phyloP scores from a whole-genome alignment of 2,113 vertebrate species.

The Chinchilla lanigera region DNA sequence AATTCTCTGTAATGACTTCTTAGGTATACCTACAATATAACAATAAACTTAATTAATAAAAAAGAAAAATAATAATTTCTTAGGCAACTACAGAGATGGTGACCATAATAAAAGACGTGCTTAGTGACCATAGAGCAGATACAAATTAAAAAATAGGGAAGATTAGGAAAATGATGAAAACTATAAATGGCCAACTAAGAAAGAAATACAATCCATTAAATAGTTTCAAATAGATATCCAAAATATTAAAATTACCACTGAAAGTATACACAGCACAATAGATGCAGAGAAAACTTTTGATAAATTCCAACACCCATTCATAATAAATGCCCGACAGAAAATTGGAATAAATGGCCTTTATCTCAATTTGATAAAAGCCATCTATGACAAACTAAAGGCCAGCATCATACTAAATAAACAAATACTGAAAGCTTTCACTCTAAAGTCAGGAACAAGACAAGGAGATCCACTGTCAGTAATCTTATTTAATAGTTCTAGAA shows the following conservation, averaged over 20 bases:
- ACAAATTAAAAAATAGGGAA: not conserved
- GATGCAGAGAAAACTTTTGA: not conserved
- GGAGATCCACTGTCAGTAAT: not conserved
- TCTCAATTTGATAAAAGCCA: not conserved
- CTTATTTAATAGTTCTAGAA: not conserved
- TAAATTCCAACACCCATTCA: not conserved
- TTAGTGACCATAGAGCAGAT: not conserved
- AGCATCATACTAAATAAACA: not conserved
- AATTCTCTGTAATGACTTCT: not conserved
- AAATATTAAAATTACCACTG: not conserved
- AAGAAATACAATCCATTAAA: not conserved
- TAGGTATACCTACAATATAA: not conserved
- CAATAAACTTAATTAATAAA: not conserved
- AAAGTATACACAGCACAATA: not conserved
- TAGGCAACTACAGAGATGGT: not conserved
- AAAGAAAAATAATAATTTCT: not conserved
- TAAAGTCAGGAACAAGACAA: not conserved
- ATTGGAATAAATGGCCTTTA: not conserved
- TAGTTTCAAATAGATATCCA: not conserved
- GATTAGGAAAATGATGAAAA: not conserved
- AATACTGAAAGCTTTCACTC: not conserved
- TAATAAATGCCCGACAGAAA: not conserved
- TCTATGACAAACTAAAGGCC: not conserved
- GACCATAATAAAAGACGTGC: not conserved
- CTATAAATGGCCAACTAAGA: not conserved